Percentiles rank a stretch among this genome's conserved stretches.
phyloP scores from a whole-genome alignment of 2,888 invertebrate species.

The Drosophila neotestacea region DNA sequence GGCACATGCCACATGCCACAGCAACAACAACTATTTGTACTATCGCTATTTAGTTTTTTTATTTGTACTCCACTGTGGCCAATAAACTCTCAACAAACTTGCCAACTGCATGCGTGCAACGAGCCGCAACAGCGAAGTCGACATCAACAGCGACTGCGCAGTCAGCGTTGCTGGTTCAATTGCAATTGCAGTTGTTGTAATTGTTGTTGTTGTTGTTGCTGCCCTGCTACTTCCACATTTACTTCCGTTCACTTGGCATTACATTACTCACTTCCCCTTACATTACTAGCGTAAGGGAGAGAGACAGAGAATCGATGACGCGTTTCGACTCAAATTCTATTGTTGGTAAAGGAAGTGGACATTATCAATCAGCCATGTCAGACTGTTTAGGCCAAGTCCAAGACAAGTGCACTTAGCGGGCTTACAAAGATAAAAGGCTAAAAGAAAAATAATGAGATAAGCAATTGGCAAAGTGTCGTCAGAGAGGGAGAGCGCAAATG shows the following conservation, averaged over 20 bases:
- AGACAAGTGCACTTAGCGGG: conserved; percentile 41
- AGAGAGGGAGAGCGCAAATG: background rate
- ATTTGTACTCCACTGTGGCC: conserved; percentile 60
- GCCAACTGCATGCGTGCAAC: conserved; percentile 70
- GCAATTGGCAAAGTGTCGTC: conserved; percentile 19
- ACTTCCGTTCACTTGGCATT: conserved; percentile 58
- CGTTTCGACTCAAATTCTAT: conserved; percentile 40
- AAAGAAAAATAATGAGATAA: conserved; percentile 29
- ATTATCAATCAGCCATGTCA: conserved; percentile 63
- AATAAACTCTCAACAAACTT: conserved; percentile 71
- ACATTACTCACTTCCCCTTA: conserved; percentile 57
- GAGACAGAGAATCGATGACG: conserved; percentile 59
- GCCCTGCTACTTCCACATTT: conserved; percentile 30
- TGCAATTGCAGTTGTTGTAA: conserved; percentile 32
- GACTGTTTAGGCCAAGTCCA: conserved; percentile 23
- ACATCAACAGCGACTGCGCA: conserved; percentile 15
- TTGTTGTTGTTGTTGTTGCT: conserved; percentile 13
- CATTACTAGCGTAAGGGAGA: background rate
- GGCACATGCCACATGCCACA: conserved; percentile 27
- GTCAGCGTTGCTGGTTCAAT: conserved; percentile 29
- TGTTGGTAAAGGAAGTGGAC: conserved; percentile 61
- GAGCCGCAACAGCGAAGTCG: conserved; percentile 66
- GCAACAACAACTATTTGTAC: conserved; percentile 30
- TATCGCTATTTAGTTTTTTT: conserved; percentile 51
- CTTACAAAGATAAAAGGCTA: conserved; percentile 32